These are phyloP conservation scores for Rhizomys pruinosus DNA, from an alignment of 2,113 vertebrate species.

Conservation along the genomic window DNA sequence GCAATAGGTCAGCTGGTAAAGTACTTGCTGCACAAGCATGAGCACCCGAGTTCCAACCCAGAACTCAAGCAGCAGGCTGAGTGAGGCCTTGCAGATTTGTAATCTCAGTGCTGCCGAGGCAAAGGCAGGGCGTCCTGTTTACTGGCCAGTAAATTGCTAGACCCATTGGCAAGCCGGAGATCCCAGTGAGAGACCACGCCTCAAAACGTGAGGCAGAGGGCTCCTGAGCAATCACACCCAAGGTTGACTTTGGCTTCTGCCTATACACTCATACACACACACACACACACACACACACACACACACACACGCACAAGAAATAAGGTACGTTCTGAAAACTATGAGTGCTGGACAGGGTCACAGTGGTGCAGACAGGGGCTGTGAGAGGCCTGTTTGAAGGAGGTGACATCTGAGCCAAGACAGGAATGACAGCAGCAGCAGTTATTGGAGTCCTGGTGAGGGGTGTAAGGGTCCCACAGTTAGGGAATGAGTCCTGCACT, in stretches of 20 bases:
- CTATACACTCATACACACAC: neutral
- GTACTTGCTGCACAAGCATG: neutral
- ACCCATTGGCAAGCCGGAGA: neutral
- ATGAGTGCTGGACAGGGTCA: neutral
- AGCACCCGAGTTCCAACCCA: neutral
- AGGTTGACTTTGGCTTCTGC: neutral
- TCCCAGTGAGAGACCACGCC: neutral
- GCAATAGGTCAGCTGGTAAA: neutral
- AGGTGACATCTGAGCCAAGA: neutral
- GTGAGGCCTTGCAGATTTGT: no score
- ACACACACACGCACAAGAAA: neutral
- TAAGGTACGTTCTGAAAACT: neutral
- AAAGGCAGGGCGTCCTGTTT: neutral
- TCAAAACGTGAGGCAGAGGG: neutral
- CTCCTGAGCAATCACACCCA: no score
- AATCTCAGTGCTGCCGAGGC: no score
- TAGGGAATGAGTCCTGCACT: neutral
- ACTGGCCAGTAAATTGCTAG: neutral
- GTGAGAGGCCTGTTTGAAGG: accelerated
- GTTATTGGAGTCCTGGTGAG: no score
- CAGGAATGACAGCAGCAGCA: neutral
- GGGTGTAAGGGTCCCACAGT: neutral
- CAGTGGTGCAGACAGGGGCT: neutral
- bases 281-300: neutral
- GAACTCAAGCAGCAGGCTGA: neutral